Evolutionary conservation across 2,888 invertebrate genomes (phyloP).

Genomic region (Pristionchus exspectatus): DNA sequence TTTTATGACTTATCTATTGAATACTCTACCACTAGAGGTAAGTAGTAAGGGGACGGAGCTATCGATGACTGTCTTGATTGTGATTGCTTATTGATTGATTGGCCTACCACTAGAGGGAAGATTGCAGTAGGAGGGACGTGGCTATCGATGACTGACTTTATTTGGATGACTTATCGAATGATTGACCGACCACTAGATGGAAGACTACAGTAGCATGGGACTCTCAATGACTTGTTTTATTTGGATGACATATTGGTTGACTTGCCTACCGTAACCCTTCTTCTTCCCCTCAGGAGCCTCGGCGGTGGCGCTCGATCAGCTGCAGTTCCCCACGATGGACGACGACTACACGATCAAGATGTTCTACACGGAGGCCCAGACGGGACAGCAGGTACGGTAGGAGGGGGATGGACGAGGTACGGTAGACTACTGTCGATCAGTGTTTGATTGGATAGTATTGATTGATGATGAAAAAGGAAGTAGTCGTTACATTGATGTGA

Average conservation of each 20-base stretch:
- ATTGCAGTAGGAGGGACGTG: too few species aligned
- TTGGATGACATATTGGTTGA: neutral
- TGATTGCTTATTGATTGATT: too few species aligned
- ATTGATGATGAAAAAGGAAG: too few species aligned
- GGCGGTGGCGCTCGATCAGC: constrained; percentile 78
- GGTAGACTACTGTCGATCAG: too few species aligned
- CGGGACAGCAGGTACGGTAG: constrained; percentile 59
- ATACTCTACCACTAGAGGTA: neutral
- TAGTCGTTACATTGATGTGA: neutral
- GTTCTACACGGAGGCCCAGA: constrained; percentile 71
- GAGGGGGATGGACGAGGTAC: too few species aligned
- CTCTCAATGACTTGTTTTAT: neutral
- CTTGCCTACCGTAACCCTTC: neutral
- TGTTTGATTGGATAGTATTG: neutral
- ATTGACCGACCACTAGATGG: neutral
- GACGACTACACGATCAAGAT: constrained; percentile 74
- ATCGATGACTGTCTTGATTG: too few species aligned
- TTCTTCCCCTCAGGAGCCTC: constrained; percentile 76
- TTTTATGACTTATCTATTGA: neutral
- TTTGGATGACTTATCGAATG: neutral
- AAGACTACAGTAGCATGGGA: neutral
- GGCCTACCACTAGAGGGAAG: too few species aligned
- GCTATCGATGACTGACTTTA: too few species aligned
- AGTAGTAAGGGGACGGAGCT: too few species aligned
- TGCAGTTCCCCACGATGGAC: constrained; percentile 78